Evolutionary conservation across 2,888 invertebrate species (phyloP).

Genomic region (Drosophila helvetica): DNA sequence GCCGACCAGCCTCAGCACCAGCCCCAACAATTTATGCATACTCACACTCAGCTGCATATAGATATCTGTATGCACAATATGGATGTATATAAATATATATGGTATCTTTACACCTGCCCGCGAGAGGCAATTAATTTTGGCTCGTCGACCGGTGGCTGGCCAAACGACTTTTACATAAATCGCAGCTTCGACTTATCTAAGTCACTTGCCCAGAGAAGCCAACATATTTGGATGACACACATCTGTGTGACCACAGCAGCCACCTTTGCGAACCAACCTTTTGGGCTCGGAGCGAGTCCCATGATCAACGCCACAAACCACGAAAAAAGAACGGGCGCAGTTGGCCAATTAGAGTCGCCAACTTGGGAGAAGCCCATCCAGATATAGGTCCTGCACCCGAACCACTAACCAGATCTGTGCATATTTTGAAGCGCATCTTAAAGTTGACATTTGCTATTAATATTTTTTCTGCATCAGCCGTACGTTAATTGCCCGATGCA

Average conservation of each 20-base stretch:
- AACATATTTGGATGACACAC: constrained; percentile 27
- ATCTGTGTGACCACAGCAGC: background rate
- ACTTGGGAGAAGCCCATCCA: background rate
- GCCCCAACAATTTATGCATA: constrained; percentile 53
- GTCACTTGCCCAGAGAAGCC: constrained; percentile 34
- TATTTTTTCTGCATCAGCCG: constrained; percentile 45
- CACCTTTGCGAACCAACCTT: background rate
- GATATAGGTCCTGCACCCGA: constrained; percentile 15
- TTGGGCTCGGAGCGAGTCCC: constrained; percentile 4
- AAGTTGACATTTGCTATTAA: constrained; percentile 68
- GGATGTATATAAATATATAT: background rate
- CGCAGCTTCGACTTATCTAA: constrained; percentile 50
- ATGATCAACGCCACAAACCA: constrained; percentile 15
- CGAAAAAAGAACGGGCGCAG: constrained; percentile 36
- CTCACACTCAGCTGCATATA: constrained; percentile 61
- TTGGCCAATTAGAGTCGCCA: constrained; percentile 31
- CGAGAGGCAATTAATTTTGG: constrained; percentile 68
- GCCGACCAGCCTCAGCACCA: constrained; percentile 38
- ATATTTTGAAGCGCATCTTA: constrained; percentile 30
- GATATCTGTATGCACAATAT: constrained; percentile 20
- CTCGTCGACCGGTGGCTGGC: constrained; percentile 35
- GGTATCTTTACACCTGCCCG: constrained; percentile 68
- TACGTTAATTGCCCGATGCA: constrained; percentile 51
- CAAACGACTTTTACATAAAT: constrained; percentile 47
- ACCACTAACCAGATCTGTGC: constrained; percentile 17